These are phyloP conservation scores for Bovichtus diacanthus DNA, from an alignment of 2,797 vertebrate genomes.

Conservation along the genomic window DNA sequence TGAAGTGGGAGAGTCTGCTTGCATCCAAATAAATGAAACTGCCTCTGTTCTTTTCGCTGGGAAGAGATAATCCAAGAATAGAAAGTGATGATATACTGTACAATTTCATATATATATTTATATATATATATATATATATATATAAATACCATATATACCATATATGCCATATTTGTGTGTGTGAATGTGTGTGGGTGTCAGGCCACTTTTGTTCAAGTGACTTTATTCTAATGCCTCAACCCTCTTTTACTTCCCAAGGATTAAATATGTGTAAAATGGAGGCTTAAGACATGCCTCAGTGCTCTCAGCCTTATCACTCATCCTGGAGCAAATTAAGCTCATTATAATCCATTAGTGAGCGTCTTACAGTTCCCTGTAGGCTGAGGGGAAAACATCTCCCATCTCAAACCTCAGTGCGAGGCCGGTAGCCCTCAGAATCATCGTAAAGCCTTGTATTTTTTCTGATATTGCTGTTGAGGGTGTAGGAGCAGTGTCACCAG, in stretches of 20 bases:
- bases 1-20: neutral
- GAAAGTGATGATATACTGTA: neutral
- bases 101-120: neutral
- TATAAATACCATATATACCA: neutral
- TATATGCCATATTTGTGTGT: neutral
- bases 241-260: conserved; percentile 31
- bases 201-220: conserved; percentile 33
- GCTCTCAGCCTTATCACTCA: conserved; percentile 74
- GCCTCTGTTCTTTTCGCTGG: neutral
- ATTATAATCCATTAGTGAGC: conserved; percentile 78
- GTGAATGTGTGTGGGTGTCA: neutral
- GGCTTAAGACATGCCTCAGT: conserved; percentile 63
- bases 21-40: conserved; percentile 18
- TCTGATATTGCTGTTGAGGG: conserved; percentile 30
- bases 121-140: neutral
- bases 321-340: conserved; percentile 76
- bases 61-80: conserved; percentile 6
- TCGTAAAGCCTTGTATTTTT: conserved; percentile 50
- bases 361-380: conserved; percentile 68
- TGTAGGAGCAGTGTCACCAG: conserved; percentile 26
- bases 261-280: conserved; percentile 67
- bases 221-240: conserved; percentile 35
- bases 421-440: conserved; percentile 55
- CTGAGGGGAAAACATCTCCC: conserved; percentile 57
- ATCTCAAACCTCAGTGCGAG: conserved; percentile 61